Base-by-base conservation (phyloP, 2,797 vertebrate genomes). In the Notamacropus eugenii region DNA sequence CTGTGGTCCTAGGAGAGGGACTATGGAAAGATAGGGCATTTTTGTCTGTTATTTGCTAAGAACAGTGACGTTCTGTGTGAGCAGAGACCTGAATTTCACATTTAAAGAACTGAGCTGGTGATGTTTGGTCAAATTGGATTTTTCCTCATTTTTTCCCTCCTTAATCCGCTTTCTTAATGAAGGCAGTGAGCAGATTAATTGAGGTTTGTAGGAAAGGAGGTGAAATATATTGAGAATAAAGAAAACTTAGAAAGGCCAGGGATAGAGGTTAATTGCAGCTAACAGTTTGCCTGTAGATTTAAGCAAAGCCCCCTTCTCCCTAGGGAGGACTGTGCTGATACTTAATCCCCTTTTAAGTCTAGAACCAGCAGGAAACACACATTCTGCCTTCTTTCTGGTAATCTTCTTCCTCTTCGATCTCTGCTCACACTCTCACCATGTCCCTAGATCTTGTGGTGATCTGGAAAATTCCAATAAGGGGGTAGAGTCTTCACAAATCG, bases 101-200 rank as follows among this genome's bases (percentile, higher is more conserved):
- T 74, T 93, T 94, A 90, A 96, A 93, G 92, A 92, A 95, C 54
- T 54, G 90, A 96, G 93, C 40, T 22, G 40, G 54, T 74, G 95
- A 94, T 82, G 34, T 91, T 93, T 93, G 95, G 91, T 95, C 95
- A 46, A 92, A 54, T 90, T 5, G 28, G 57, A 96, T 95, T 97
- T 97, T 92, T 95, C 50, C 93, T 54, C 92, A 27, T 94, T 95
- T 90, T 82, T 82, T 9, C 67, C 34, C 67, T 16, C n/a, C 8
- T 3, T 29, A 94, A 94, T 87, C 93, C 74, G 55, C 31, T 55
- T 93, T 50, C 93, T 97, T 94, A 91, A 34, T 92, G 93, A 97
- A 96, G 57, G 95, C 55, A 90, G 95, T 90, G 90, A 94, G 96
- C 93, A 93, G 96, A 96, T 96, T 97, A 95, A 50, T 91, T 22